These are phyloP conservation scores for Pantala flavescens DNA, from an alignment of 1,140 invertebrate species.

Conservation along the genomic window DNA sequence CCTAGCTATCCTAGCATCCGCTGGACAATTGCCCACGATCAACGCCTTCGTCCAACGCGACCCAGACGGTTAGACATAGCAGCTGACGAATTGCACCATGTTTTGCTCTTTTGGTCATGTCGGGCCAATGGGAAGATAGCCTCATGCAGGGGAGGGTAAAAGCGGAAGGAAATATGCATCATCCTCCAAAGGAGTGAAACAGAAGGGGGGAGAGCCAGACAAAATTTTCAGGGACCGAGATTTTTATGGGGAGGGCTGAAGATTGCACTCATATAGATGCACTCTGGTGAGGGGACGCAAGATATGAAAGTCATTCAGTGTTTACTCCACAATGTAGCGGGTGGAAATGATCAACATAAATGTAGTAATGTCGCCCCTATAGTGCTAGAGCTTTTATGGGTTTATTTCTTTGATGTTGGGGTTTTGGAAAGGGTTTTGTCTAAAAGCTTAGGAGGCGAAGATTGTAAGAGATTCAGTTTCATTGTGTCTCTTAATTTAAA, in stretches of 20 bases:
- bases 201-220: background rate
- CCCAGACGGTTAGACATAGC: background rate
- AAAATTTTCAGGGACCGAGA: background rate
- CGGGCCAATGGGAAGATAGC: background rate
- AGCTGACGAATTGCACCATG: background rate
- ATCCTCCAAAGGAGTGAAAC: background rate
- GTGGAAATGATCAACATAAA: no score
- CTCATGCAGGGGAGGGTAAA: background rate
- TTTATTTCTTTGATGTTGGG: no score
- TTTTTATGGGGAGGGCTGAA: background rate
- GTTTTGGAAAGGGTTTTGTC: no score
- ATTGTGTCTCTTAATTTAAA: no score
- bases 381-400: no score
- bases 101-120: conserved; percentile 1
- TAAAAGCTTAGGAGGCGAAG: no score
- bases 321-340: no score
- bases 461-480: no score
- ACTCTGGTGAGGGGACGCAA: background rate
- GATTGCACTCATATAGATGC: background rate
- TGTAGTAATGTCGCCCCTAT: no score
- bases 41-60: background rate
- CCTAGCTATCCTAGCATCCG: background rate
- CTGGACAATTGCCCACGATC: background rate
- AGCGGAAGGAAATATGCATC: background rate
- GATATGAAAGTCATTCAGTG: no score